phyloP scores from a whole-genome alignment of 2,888 invertebrate genomes.

The Pseudanteris insignis region DNA sequence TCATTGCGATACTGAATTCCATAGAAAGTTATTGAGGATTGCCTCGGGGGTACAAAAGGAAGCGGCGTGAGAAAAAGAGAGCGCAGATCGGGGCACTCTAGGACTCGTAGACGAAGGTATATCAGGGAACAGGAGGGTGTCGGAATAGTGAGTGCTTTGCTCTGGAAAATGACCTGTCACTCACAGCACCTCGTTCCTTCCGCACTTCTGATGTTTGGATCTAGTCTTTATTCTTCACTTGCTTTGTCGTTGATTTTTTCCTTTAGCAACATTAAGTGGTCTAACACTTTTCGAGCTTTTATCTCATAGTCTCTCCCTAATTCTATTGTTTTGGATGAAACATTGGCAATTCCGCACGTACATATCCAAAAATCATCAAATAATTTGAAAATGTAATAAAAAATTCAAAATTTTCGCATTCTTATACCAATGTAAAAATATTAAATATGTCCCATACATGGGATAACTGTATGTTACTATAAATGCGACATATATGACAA shows the following conservation, averaged over 20 bases:
- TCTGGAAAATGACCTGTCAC: conserved; percentile 66
- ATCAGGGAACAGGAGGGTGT: conserved; percentile 34
- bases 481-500: too few species aligned
- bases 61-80: conserved; percentile 16
- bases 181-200: conserved; percentile 58
- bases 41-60: conserved; percentile 41
- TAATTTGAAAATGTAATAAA: too few species aligned
- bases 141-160: conserved; percentile 55
- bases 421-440: too few species aligned
- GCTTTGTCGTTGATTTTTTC: conserved; percentile 28
- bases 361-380: too few species aligned
- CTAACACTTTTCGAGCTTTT: too few species aligned
- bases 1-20: conserved; percentile 55
- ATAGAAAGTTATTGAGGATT: conserved; percentile 55
- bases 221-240: conserved; percentile 40
- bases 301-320: too few species aligned
- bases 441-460: too few species aligned
- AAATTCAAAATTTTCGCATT: too few species aligned
- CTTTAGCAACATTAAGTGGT: too few species aligned
- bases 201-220: conserved; percentile 40
- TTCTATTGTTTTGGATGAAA: too few species aligned
- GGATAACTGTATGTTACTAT: too few species aligned
- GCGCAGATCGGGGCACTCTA: conserved; percentile 41
- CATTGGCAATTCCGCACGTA: too few species aligned
- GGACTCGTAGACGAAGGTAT: conserved; percentile 30